phyloP scores from a whole-genome alignment of 2,113 vertebrate species.

The Xenopus borealis region DNA sequence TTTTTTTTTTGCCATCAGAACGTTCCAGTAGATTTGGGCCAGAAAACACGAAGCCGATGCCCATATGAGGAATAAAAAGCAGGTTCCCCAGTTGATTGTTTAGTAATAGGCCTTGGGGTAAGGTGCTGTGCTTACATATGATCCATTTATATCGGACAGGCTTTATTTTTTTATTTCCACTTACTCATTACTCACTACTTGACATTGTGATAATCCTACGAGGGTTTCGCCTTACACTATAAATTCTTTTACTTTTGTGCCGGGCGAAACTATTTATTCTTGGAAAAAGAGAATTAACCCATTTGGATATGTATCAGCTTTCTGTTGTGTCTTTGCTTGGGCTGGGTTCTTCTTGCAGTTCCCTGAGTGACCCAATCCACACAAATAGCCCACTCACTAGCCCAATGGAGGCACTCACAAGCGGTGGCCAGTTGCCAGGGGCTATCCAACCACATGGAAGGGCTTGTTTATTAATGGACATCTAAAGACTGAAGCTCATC shows the following conservation, averaged over 20 bases:
- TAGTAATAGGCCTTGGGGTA: slow-evolving; percentile 3
- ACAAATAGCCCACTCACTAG: too few relatives aligned
- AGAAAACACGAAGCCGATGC: slow-evolving; percentile 4
- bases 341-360: neutral
- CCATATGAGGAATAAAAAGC: slow-evolving; percentile 18
- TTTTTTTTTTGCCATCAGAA: neutral
- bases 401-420: too few relatives aligned
- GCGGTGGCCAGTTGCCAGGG: too few relatives aligned
- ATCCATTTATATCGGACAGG: slow-evolving; percentile 9
- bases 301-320: neutral
- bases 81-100: neutral
- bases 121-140: slow-evolving; percentile 2
- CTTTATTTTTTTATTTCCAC: neutral
- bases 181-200: slow-evolving; percentile 1
- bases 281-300: neutral
- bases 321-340: neutral
- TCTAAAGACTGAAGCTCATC: too few relatives aligned
- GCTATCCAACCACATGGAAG: too few relatives aligned
- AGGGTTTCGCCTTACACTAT: neutral
- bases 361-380: neutral
- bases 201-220: slow-evolving; percentile 5
- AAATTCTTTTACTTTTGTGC: neutral
- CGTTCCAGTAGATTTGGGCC: neutral
- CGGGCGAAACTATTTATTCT: too few relatives aligned
- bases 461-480: too few relatives aligned